Evolutionary conservation across 2,113 vertebrate species (phyloP), one percentile per base, ranked within the genome.

Genomic region (Silurus glanis): DNA sequence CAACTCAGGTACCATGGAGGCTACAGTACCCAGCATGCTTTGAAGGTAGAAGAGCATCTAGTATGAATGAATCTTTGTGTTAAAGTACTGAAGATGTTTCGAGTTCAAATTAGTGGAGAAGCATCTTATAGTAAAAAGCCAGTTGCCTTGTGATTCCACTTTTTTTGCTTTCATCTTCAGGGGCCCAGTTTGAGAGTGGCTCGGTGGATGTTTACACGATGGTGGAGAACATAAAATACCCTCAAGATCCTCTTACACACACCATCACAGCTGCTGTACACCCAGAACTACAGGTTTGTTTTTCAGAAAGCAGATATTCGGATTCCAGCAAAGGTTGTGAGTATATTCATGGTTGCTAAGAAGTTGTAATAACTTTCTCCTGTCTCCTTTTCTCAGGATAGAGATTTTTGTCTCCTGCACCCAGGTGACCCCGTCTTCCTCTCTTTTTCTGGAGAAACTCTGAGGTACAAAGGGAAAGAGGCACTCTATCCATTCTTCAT

Each of bases 231-330:
- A 51, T 96, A 2, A 94, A 97, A 90, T 97, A 95, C 82, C 96
- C 95, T n/a, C 93, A 94, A 66, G 93, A 95, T 89, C 88, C 92
- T 1, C 28, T 87, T 9, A 95, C 93, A 0, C 87, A 90, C 14
- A 82, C 91, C 61, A 93, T 96, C 13, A 92, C 86, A 23, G 96
- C 95, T 49, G 87, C 89, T 16, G 85, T 97, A 71, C 95, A 96
- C 86, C 93, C 94, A 4, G 25, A 94, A 62, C 89, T 96, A 8
- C 95, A 96, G 95, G 95, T 87, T n/a, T 23, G 13, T 25, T 28
- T 78, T 66, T 28, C 23, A 23, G 6, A 80, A 80, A 58, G 23
- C 79, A 82, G 45, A 49, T 51, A 23, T 51, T 9, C 64, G 21
- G 67, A 45, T 13, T 12, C 23, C 8, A 51, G 25, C 37, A 37